phyloP scores from a whole-genome alignment of 2,888 invertebrate species.

The Embidobia sp. region DNA sequence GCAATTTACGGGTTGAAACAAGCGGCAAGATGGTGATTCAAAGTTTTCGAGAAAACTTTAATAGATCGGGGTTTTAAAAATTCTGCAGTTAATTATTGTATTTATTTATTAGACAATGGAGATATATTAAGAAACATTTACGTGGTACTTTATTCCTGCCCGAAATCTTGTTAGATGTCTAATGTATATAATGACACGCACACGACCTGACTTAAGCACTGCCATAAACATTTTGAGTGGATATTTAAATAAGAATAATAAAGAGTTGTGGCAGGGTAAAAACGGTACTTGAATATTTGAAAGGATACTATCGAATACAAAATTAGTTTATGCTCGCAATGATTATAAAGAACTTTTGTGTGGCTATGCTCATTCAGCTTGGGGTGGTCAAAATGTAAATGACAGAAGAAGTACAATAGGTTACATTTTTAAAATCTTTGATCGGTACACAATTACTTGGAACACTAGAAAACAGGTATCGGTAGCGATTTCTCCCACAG shows the following conservation, averaged over 20 bases:
- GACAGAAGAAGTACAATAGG: not conserved
- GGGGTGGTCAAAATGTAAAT: not conserved
- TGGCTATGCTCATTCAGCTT: too few species aligned
- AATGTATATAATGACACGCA: constrained; percentile 21
- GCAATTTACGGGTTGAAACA: constrained; percentile 23
- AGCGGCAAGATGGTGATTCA: constrained; percentile 11
- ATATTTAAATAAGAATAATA: constrained; percentile 23
- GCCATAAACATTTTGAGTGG: constrained; percentile 32
- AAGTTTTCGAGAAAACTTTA: constrained; percentile 3
- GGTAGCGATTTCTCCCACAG: too few species aligned
- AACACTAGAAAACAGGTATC: too few species aligned
- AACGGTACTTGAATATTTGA: not conserved
- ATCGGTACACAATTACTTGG: too few species aligned
- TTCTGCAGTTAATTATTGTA: constrained; percentile 5
- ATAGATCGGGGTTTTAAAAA: constrained; percentile 1
- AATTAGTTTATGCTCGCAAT: too few species aligned
- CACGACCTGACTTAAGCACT: constrained; percentile 27
- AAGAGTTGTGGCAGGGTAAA: not conserved
- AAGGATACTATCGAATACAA: not conserved
- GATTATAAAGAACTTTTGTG: too few species aligned
- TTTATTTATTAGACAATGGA: constrained; percentile 47
- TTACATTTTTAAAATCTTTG: not conserved
- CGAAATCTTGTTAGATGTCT: constrained; percentile 16
- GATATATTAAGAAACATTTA: constrained; percentile 46
- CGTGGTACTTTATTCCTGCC: constrained; percentile 32